Percentiles rank a stretch among this genome's conserved stretches.
Evolutionary conservation across 2,888 invertebrate genomes (phyloP).

Genomic region (Pediacus dermestoides): DNA sequence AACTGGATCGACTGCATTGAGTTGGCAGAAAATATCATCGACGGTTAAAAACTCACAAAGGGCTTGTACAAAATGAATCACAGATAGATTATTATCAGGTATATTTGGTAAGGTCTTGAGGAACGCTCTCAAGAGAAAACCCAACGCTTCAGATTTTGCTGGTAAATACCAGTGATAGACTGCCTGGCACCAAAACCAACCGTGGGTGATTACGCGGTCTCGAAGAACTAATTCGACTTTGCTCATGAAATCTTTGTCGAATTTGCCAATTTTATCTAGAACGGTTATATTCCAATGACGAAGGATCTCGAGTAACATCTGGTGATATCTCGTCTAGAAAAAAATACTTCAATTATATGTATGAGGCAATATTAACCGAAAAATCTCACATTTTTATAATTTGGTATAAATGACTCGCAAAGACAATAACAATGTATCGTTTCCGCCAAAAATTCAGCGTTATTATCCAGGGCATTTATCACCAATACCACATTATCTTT

Average conservation of each 20-base stretch:
- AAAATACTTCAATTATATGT: no score
- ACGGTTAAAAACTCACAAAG: constrained; percentile 35
- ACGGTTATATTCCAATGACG: no score
- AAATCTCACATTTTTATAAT: constrained; percentile 50
- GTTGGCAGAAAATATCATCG: constrained; percentile 33
- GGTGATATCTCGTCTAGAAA: no score
- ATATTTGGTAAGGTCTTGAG: constrained; percentile 26
- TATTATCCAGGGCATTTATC: constrained; percentile 31
- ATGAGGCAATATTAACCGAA: no score
- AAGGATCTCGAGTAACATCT: no score
- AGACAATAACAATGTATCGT: constrained; percentile 45
- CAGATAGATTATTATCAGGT: constrained; percentile 18
- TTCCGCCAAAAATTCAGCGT: constrained; percentile 39
- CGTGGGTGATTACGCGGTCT: constrained; percentile 25
- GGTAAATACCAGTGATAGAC: constrained; percentile 32
- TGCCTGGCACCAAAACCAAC: constrained; percentile 38
- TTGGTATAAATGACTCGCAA: constrained; percentile 41
- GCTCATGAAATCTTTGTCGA: background rate
- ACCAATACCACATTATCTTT: constrained; percentile 26
- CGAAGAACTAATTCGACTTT: constrained; percentile 30
- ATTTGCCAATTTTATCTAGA: no score
- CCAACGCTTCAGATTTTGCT: constrained; percentile 19
- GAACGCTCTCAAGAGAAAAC: no score
- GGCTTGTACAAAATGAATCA: constrained; percentile 39
- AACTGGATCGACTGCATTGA: constrained; percentile 21